Base-by-base conservation (phyloP, 2,113 vertebrate genomes). In the Rostratula benghalensis region DNA sequence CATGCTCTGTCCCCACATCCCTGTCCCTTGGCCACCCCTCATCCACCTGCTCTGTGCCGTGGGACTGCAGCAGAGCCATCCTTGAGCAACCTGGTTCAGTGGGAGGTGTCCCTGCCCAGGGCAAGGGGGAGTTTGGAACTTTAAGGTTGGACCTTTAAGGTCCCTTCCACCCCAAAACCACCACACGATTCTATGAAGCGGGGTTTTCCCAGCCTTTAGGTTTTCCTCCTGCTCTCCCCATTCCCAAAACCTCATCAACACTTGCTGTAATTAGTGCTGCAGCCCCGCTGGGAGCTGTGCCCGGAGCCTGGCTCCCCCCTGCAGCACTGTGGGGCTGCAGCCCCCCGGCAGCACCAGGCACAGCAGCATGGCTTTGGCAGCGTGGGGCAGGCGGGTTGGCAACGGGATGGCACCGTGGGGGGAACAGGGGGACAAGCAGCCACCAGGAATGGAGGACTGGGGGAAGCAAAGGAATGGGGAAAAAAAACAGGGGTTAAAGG, bases 31-130 rank as follows among this genome's bases (percentile, higher is more conserved):
- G 54, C 24, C 68, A 35, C 13, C 33, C 45, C 56, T 13, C 56
- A 0, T 39, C 56, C 27, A 0, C 8, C 24, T 0, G 0, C 81
- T 60, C 54, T 5, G 5, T 8, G 20, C 54, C 21, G 56, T 11
- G 5, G 43, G 22, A 19, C 51, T 5, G 3, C 18, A 11, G n/a
- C n/a, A 30, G 57, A 80, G 45, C 70, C 53, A 30, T 18, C 53
- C 53, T 54, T 54, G 53, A 54, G 53, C 53, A 54, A 30, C 53
- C 53, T 54, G 53, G 9, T 18, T 28, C 5, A 6, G 27, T 53
- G 51, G 51, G 51, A 53, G 51, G 27, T 53, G 25, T 53, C 51
- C 51, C 51, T 54, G 51, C 28, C 53, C 28, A 8, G 24, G 50
- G 50, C 50, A 51, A 23, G 50, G 50, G 50, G 24, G 50, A 8